phyloP scores from a whole-genome alignment of 2,888 invertebrate genomes.

The Dicyrtomina minuta region DNA sequence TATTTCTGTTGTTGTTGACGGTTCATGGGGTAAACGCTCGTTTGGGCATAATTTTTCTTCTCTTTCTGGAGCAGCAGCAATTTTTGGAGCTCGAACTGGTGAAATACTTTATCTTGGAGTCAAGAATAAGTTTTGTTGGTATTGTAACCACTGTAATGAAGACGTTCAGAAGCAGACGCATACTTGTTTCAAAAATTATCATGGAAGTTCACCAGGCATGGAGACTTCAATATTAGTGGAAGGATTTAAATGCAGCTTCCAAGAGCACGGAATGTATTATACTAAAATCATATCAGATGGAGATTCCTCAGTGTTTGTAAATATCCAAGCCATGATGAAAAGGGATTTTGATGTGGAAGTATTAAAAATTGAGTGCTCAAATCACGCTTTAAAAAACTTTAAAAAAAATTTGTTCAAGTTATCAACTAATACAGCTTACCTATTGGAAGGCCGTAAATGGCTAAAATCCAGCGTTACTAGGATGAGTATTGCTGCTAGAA shows the following conservation, averaged over 20 bases:
- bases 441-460: neutral
- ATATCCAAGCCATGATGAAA: neutral
- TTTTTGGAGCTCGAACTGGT: neutral
- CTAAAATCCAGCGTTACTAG: neutral
- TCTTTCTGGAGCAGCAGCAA: neutral
- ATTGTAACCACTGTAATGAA: neutral
- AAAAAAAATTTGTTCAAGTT: neutral
- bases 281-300: neutral
- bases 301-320: neutral
- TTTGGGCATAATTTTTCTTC: neutral
- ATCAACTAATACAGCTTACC: neutral
- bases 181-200: neutral
- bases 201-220: neutral
- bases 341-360: neutral
- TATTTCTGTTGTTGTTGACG: neutral
- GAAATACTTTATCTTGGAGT: neutral
- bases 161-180: neutral
- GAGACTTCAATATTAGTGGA: neutral
- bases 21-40: no score
- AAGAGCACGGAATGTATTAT: neutral
- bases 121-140: neutral
- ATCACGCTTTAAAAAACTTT: neutral
- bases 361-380: neutral
- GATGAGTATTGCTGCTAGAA: neutral
- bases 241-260: neutral